These are phyloP conservation scores for Chionomys nivalis DNA, from an alignment of 2,113 vertebrate species.

Conservation along the genomic window DNA sequence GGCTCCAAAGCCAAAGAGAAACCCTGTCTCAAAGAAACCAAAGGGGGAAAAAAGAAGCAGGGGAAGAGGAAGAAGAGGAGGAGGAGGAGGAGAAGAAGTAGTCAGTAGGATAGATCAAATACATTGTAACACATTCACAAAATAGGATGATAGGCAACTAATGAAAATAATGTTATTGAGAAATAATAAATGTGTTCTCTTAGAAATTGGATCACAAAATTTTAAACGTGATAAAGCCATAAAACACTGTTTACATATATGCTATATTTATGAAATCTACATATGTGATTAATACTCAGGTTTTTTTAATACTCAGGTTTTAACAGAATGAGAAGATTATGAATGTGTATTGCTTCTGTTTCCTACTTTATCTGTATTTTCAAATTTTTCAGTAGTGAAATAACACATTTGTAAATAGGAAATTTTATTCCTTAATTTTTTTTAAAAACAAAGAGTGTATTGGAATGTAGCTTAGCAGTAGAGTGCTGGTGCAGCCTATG, in stretches of 20 bases:
- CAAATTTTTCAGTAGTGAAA: constrained; percentile 16
- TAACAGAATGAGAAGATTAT: background rate
- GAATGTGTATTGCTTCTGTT: background rate
- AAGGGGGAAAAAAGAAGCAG: too few relatives aligned
- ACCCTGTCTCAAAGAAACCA: too few relatives aligned
- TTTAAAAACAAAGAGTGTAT: background rate
- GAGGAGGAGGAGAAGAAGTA: too few relatives aligned
- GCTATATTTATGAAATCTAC: background rate
- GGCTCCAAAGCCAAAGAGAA: too few relatives aligned
- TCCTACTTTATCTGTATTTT: constrained; percentile 19
- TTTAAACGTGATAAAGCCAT: background rate
- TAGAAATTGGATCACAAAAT: background rate
- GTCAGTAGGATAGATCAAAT: background rate
- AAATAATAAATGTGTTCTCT: constrained; percentile 37
- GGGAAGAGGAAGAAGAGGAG: too few relatives aligned
- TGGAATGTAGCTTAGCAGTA: background rate
- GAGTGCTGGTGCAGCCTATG: background rate
- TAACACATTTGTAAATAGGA: background rate
- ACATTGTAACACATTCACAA: background rate
- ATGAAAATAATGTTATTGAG: background rate
- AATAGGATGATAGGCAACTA: background rate
- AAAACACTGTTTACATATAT: background rate
- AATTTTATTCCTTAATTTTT: constrained; percentile 37
- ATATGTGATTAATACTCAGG: background rate
- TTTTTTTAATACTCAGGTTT: background rate